Base-by-base conservation (phyloP, 2,888 invertebrate genomes). In the Scaptomyza parva region DNA sequence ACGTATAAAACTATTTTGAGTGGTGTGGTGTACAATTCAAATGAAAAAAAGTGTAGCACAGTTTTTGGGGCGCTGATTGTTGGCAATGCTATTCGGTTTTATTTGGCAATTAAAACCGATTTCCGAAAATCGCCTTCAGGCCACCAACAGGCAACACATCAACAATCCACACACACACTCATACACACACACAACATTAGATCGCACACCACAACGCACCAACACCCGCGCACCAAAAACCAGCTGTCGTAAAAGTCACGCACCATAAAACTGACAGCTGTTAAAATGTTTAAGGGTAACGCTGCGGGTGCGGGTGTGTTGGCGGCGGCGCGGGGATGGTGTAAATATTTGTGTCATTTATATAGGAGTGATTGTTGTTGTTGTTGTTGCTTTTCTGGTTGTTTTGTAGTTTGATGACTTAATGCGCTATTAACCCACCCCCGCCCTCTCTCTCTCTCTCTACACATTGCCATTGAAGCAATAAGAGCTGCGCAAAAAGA, bases 201-300 rank as follows among this genome's bases (percentile, higher is more conserved):
- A 45, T 26, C 45, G 28, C 41, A 12, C 35, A 44, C 51, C 53
- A 39, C 54, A 44, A 33, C 26, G 9, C 53, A 66, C 28, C 47
- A 14, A 33, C 51, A 54, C 33, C 51, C 61, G 24, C 17, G 43
- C n/a, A n/a, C n/a, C n/a, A n/a, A n/a, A 48, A 44, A 58, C 22
- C 66, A 60, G 81, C 71, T 86, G 87, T 86, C 87, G 82, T 87
- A 82, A 87, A 84, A 84, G 76, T 87, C 86, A 73, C 85, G 82
- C 82, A 74, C 85, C 82, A 84, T 84, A 87, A 84, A 87, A 85
- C 82, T 74, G 85, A 87, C 85, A 87, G 82, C 85, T 87, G 85
- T 69, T 85, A 85, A 87, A 82, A 84, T 87, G 86, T 76, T 66
- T 50, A 63, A 6, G 8, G 4, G 30, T 67, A 55, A 60, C 3